Percentiles rank a stretch among this genome's conserved stretches.
Evolutionary conservation across 2,113 vertebrate species (phyloP).

Genomic region (Tamias sibiricus): DNA sequence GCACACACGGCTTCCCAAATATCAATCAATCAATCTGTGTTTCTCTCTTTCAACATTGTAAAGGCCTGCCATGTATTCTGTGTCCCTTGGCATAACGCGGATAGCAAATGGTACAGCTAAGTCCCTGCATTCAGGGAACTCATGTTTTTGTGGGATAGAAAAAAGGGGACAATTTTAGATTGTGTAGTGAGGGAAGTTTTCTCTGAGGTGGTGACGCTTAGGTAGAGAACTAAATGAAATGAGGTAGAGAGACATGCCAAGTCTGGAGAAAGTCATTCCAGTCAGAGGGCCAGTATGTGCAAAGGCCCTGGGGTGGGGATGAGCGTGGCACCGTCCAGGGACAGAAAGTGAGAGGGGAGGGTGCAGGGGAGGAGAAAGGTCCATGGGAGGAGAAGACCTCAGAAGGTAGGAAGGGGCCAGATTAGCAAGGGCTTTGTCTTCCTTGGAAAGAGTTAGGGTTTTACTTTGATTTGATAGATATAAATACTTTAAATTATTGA

Average conservation of each 20-base stretch:
- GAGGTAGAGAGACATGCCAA: not conserved
- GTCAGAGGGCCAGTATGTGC: not conserved
- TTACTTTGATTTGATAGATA: not conserved
- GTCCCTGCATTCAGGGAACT: not conserved
- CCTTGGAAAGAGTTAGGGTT: not conserved
- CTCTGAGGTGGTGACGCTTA: not conserved
- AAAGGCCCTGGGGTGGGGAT: not conserved
- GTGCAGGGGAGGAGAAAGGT: too few relatives aligned
- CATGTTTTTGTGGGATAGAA: not conserved
- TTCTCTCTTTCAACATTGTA: not conserved
- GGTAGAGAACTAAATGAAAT: not conserved
- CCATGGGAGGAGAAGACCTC: not conserved
- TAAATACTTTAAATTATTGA: not conserved
- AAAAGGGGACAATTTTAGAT: not conserved
- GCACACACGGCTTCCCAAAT: not conserved
- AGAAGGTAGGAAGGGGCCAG: not conserved
- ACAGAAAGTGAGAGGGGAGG: not conserved
- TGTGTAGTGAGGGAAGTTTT: not conserved
- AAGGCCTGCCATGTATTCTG: not conserved
- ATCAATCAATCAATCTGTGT: not conserved
- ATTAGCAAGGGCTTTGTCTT: not conserved
- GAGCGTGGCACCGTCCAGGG: not conserved
- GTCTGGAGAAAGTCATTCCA: not conserved
- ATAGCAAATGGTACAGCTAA: not conserved
- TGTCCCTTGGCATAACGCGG: not conserved